phyloP scores from a whole-genome alignment of 2,888 invertebrate genomes.

The Pollenia angustigena region DNA sequence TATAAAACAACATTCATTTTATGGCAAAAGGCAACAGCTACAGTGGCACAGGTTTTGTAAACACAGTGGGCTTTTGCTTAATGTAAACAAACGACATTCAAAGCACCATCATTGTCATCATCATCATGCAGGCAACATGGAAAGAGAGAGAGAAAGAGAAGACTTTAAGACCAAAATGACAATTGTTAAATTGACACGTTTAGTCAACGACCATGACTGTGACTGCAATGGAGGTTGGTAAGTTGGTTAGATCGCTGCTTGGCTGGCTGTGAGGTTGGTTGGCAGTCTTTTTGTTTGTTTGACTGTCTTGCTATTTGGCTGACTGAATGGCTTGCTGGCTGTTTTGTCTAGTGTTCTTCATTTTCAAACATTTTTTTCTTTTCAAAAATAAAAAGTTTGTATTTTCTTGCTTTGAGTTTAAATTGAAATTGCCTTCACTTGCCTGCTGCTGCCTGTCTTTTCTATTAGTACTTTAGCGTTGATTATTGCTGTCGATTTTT shows the following conservation, averaged over 20 bases:
- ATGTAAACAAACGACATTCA: background rate
- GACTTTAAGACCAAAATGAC: conserved; percentile 63
- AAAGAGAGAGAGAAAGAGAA: background rate
- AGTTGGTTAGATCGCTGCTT: background rate
- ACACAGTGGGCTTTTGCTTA: conserved; percentile 36
- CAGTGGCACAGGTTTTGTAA: conserved; percentile 1
- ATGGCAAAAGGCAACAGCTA: conserved; percentile 44
- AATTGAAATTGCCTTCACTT: conserved; percentile 62
- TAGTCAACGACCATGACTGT: conserved; percentile 82
- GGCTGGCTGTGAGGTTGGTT: conserved; percentile 33
- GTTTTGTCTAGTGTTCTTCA: conserved; percentile 34
- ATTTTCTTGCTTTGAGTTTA: conserved; percentile 46
- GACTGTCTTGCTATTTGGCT: conserved; percentile 6
- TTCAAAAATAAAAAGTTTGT: conserved; percentile 34
- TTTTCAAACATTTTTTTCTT: conserved; percentile 11
- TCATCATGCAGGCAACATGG: background rate
- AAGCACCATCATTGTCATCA: conserved; percentile 48
- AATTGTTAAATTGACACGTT: conserved; percentile 80
- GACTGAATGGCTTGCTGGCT: conserved; percentile 29
- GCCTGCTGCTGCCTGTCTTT: conserved; percentile 46
- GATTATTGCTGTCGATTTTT: conserved; percentile 35
- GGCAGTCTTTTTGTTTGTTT: conserved; percentile 22
- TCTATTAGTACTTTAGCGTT: conserved; percentile 27
- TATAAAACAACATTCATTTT: conserved; percentile 39
- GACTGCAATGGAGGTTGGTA: conserved; percentile 75